Evolutionary conservation across 2,113 vertebrate genomes (phyloP).

Genomic region (Eubucco bourcierii): DNA sequence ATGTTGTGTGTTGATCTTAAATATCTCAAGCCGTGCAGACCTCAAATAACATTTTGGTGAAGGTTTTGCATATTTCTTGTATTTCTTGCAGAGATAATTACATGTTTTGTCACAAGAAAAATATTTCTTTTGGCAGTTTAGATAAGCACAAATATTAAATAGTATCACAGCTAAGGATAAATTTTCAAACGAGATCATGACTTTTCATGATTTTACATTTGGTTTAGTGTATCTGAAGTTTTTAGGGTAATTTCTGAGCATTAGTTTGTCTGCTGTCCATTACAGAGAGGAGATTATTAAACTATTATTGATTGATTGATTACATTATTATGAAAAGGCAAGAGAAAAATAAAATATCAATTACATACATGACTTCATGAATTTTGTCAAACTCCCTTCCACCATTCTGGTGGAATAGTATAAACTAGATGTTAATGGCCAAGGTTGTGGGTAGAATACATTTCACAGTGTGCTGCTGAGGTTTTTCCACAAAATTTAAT

Average conservation of each 20-base stretch:
- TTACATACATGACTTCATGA: not conserved
- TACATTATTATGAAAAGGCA: not conserved
- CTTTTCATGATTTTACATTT: not conserved
- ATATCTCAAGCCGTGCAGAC: not conserved
- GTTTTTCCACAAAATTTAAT: not conserved
- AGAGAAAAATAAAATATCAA: not conserved
- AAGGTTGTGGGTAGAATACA: accelerated
- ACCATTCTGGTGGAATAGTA: not conserved
- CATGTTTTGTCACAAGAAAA: not conserved
- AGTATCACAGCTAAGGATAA: not conserved
- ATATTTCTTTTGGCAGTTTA: not conserved
- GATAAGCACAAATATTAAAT: not conserved
- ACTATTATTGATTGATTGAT: too few species aligned
- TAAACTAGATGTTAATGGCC: not conserved
- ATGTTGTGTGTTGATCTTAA: not conserved
- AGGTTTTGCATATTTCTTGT: not conserved
- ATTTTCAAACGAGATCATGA: not conserved
- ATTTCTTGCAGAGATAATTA: not conserved
- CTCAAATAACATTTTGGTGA: not conserved
- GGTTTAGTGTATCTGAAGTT: not conserved
- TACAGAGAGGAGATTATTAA: not conserved
- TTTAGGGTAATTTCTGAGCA: not conserved
- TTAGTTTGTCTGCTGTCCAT: not conserved
- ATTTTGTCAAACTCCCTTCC: not conserved
- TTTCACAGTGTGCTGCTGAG: not conserved